A percentile compares a stretch with the other conserved stretches of the same genome.
These are phyloP conservation scores for Aphaenogaster ashmeadi DNA, from an alignment of 1,140 invertebrate genomes.

Conservation along the genomic window DNA sequence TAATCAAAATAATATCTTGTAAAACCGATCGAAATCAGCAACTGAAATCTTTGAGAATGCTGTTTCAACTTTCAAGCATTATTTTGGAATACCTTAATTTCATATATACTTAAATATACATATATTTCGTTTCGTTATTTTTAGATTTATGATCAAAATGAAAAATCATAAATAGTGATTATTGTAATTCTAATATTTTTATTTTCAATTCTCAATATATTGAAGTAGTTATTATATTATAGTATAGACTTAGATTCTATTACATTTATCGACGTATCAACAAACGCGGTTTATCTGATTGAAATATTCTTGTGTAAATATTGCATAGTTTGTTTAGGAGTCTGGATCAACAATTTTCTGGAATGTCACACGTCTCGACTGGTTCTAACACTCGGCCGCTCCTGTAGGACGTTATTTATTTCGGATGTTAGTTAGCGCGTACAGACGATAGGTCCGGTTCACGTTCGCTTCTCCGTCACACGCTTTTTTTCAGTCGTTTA, in stretches of 20 bases:
- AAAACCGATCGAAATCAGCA: not conserved
- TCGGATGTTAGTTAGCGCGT: constrained; percentile 61
- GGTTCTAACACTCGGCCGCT: constrained; percentile 10
- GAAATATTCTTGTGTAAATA: constrained; percentile 19
- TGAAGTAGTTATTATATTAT: not conserved
- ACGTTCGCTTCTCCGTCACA: constrained; percentile 23
- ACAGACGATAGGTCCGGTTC: constrained; percentile 45
- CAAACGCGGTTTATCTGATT: not conserved
- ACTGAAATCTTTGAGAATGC: not conserved
- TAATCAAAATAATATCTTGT: not conserved
- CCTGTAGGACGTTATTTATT: constrained; percentile 65
- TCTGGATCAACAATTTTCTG: constrained; percentile 48
- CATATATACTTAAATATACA: not conserved
- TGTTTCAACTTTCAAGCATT: not conserved
- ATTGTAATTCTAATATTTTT: not conserved
- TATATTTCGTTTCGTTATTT: not conserved
- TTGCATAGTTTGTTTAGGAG: not conserved
- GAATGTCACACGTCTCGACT: constrained; percentile 55
- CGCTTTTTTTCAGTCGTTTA: constrained; percentile 48
- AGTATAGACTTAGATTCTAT: not conserved
- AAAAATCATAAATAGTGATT: not conserved
- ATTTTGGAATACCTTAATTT: not conserved
- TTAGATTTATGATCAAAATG: not conserved
- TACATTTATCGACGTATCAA: not conserved
- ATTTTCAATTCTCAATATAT: not conserved